Evolutionary conservation across 2,797 vertebrate genomes (phyloP), one percentile per base, ranked within the genome.

Genomic region (Channallabes apus): DNA sequence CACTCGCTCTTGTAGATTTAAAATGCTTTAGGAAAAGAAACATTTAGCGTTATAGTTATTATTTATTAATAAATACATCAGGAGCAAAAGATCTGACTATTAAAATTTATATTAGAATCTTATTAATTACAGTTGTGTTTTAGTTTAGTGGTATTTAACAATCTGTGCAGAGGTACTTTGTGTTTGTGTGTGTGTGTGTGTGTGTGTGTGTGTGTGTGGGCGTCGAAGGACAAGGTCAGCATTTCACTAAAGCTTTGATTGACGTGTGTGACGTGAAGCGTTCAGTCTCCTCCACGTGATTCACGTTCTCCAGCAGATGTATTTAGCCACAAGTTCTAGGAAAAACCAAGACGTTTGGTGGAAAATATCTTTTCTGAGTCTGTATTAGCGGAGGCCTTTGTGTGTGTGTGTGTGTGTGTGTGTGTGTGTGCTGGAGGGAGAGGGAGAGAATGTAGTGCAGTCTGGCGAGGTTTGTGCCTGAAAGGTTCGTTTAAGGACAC

Each of bases 401-500:
- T 84, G 41, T 79, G 27, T 58, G 41, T 69, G 73, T 46, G 67
- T 62, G 69, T 77, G 38, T 85, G 83, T 67, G 76, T 78, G 41
- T 62, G 79, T 73, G 72, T 62, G 64, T 83, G 75, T 82, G 68
- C 76, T 22, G 22, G 20, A 56, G 29, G 29, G 32, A 56, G 32
- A 80, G 46, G 67, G 17, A 68, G 27, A 82, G 65, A 80, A n/a
- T 46, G 62, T 80, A 67, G 15, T 65, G 79, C 38, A 80, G 85
- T 67, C 86, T 77, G 82, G 51, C 83, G 88, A 79, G 87, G 88
- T 82, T 62, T 88, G 72, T 87, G 54, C 85, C 85, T 77, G 88
- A 75, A 76, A 56, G 82, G 87, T 88, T 89, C 82, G 8, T 76
- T 85, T 85, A 75, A 89, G 87, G 87, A 88, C 88, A 87, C 41